Percentiles rank a stretch among this genome's conserved stretches.
These are phyloP conservation scores for Oncopeltus fasciatus DNA, from an alignment of 1,140 invertebrate species.

Conservation along the genomic window DNA sequence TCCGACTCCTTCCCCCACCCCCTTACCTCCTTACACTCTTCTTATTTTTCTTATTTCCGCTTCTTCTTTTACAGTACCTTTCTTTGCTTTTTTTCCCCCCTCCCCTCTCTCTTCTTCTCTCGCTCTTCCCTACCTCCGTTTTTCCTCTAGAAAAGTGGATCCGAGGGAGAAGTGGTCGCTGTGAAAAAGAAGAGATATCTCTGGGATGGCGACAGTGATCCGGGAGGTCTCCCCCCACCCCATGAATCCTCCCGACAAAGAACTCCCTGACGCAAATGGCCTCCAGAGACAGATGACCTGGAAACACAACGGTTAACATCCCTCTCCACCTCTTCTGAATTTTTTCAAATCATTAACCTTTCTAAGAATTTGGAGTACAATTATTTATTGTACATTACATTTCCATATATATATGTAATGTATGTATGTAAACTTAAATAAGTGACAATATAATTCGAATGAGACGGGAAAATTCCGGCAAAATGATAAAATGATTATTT, in stretches of 20 bases:
- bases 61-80: neutral
- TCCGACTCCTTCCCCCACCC: neutral
- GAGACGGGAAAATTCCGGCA: too few relatives aligned
- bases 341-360: too few relatives aligned
- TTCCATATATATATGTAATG: too few relatives aligned
- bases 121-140: neutral
- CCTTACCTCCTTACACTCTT: neutral
- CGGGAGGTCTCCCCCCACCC: neutral
- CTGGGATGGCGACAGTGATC: neutral
- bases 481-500: too few relatives aligned
- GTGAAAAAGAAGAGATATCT: conserved; percentile 1
- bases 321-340: conserved; percentile 32
- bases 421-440: too few relatives aligned
- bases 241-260: neutral
- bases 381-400: too few relatives aligned
- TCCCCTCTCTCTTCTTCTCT: neutral
- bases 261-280: neutral
- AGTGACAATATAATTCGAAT: too few relatives aligned
- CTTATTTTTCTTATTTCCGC: neutral
- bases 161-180: neutral
- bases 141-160: neutral
- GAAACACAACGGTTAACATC: neutral
- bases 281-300: neutral
- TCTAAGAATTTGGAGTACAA: too few relatives aligned
- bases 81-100: neutral